Base-by-base conservation (phyloP, 1,140 invertebrate species). In the Neodiprion virginianus region DNA sequence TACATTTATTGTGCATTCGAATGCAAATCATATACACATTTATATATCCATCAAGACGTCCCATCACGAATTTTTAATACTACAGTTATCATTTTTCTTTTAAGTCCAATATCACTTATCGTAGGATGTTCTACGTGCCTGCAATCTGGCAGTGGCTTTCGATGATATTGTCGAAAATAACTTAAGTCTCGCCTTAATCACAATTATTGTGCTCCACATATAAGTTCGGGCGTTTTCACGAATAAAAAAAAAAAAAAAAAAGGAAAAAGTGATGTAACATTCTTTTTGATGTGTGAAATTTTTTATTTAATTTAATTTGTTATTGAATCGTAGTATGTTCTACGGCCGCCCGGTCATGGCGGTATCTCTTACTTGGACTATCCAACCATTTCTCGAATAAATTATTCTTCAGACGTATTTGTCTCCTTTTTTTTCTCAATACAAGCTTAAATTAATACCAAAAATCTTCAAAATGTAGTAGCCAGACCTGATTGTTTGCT, bases 61-160 rank as follows among this genome's bases (percentile, higher is more conserved):
- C 28, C 28, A 40, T 40, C 28, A 5, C 5, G 28, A 40, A 40
- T 40, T 40, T 40, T 40, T 40, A 2, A 5, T 40, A 40, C 28
- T 40, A 40, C 28, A 40, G 28, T 40, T 40, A 40, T 40, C 28
- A 40, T 40, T 40, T 40, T 40, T 40, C 28, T 61, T 61, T 14
- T 61, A 61, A 61, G n/a, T 61, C n/a, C 53, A 14, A 61, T 17
- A 14, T 8, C 53, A 61, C 53, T 61, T 17, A 61, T 8, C 53
- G 53, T 61, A 61, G 53, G 11, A 61, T 61, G 53, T 61, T 61
- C 53, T 61, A 61, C 53, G 53, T 61, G 53, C 53, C 53, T 61
- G 5, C n/a, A 14, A 5, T 61, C 28, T 61, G 53, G 53, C 53
- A 61, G 53, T 61, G 53, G 53, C 5, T 8, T 61, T 61, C 11